Evolutionary conservation across 2,113 vertebrate species (phyloP).

Genomic region (Candoia aspera): DNA sequence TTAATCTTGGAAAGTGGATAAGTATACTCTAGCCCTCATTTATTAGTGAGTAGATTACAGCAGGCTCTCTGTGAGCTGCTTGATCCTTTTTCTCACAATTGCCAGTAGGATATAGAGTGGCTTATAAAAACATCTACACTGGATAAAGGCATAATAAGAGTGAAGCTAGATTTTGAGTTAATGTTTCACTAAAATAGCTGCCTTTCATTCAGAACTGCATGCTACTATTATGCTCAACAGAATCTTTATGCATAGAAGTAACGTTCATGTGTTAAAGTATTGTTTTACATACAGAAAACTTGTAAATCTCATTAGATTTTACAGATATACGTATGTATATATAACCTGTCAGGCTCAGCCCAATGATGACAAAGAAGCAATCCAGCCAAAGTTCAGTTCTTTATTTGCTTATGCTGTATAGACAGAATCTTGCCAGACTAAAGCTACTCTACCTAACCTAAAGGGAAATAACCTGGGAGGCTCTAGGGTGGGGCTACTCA

Average conservation of each 20-base stretch:
- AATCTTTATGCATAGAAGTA: conserved; percentile 18
- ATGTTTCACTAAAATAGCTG: not conserved
- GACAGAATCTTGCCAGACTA: no score
- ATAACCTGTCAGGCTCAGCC: not conserved
- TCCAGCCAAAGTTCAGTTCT: no score
- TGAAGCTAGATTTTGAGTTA: not conserved
- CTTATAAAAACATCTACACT: not conserved
- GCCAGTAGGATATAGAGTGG: not conserved
- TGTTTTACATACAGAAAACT: conserved; percentile 1
- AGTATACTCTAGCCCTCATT: not conserved
- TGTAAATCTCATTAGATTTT: not conserved
- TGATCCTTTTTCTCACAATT: not conserved
- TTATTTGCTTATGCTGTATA: no score
- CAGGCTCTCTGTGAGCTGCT: not conserved
- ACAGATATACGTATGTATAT: no score
- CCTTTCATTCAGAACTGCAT: not conserved
- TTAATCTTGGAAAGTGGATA: not conserved
- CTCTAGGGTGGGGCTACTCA: no score
- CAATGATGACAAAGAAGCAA: no score
- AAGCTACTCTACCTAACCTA: no score
- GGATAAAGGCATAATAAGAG: conserved; percentile 11
- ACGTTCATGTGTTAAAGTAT: conserved; percentile 1
- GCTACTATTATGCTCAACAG: not conserved
- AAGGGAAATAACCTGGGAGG: no score
- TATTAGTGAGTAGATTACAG: not conserved